Conservation (phyloP, 1,140 invertebrate genomes). For the Lepidurus apus region DNA sequence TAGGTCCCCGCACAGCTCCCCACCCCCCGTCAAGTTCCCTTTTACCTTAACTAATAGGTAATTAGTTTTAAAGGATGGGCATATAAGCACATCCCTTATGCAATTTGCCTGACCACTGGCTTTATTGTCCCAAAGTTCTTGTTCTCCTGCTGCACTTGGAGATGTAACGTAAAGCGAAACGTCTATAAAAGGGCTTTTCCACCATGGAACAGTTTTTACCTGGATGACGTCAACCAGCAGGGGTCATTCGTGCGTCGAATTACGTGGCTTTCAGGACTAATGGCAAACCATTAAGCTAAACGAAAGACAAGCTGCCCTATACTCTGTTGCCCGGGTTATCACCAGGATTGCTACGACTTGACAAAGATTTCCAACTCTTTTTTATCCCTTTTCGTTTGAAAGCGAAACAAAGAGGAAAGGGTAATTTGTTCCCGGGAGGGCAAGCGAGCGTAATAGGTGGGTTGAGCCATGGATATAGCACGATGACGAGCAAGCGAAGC, state of each 20-base stretch:
- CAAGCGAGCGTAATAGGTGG: background rate
- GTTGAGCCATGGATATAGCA: background rate
- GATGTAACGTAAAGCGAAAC: background rate
- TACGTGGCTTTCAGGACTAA: constrained; percentile 14
- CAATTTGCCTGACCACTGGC: constrained; percentile 3
- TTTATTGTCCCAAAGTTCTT: constrained; percentile 5
- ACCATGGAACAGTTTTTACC: background rate
- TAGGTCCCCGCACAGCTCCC: too few species aligned
- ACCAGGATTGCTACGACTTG: background rate
- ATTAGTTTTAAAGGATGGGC: background rate
- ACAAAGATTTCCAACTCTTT: background rate
- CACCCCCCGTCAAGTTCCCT: background rate
- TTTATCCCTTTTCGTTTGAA: background rate
- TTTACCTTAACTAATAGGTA: constrained; percentile 20
- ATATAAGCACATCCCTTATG: background rate
- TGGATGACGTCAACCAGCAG: constrained; percentile 17
- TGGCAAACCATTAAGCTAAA: constrained; percentile 22
- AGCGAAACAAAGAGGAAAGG: background rate
- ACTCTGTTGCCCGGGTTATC: background rate
- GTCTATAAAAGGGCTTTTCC: background rate
- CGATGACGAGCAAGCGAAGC: background rate
- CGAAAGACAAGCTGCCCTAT: constrained; percentile 1
- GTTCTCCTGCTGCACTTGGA: background rate
- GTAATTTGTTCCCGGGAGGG: background rate
- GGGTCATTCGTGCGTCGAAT: background rate